These are phyloP conservation scores for Aleiodes sp. DNA, from an alignment of 1,140 invertebrate species.

Conservation along the genomic window DNA sequence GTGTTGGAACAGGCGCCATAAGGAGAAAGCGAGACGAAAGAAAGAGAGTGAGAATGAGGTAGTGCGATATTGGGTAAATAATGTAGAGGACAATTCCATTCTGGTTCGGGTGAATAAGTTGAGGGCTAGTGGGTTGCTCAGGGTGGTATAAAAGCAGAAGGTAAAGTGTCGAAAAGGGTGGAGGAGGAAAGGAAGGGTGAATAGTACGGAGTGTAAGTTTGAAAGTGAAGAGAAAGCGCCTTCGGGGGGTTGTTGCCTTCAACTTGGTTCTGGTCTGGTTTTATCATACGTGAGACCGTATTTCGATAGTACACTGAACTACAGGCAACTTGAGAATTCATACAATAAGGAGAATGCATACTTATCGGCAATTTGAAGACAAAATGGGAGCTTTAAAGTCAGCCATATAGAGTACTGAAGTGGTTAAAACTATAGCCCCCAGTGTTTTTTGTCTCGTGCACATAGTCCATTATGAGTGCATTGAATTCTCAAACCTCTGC, in stretches of 20 bases:
- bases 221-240: conserved; percentile 8
- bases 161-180: background rate
- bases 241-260: background rate
- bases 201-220: conserved; percentile 13
- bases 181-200: conserved; percentile 14
- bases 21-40: background rate
- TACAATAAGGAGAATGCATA: conserved; percentile 32
- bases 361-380: conserved; percentile 26
- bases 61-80: conserved; percentile 43
- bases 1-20: too few species aligned
- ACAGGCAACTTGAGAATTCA: background rate
- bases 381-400: background rate
- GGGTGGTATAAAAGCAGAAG: conserved; percentile 18
- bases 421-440: conserved; percentile 23
- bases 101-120: conserved; percentile 20
- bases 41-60: background rate
- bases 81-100: conserved; percentile 29
- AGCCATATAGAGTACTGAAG: background rate
- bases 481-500: conserved; percentile 28
- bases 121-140: conserved; percentile 30
- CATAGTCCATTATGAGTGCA: conserved; percentile 1
- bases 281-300: background rate
- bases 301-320: background rate
- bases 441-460: background rate
- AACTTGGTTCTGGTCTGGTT: background rate